Percentiles rank a stretch among this genome's conserved stretches.
Conservation (phyloP, 2,888 invertebrate species). For the Scaptodrosophila latifasciaeformis region DNA sequence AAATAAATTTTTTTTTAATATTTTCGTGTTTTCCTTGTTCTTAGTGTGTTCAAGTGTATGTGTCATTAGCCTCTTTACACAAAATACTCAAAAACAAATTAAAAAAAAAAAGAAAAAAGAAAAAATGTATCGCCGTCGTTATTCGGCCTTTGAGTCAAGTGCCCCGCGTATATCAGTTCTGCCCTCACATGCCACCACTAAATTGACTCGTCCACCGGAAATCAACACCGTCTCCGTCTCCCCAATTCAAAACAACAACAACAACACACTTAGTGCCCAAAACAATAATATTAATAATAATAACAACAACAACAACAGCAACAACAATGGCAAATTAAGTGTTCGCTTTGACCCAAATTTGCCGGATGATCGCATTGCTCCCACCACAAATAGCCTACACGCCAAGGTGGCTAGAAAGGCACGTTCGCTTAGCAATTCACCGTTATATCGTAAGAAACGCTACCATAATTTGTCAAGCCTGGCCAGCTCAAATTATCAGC, state of each 20-base stretch:
- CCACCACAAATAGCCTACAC: slow-evolving; percentile 25
- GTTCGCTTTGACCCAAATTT: slow-evolving; percentile 22
- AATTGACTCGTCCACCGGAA: slow-evolving; percentile 30
- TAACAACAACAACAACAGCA: slow-evolving; percentile 30
- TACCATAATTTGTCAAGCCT: slow-evolving; percentile 60
- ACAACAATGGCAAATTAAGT: slow-evolving; percentile 19
- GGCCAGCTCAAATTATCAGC: slow-evolving; percentile 52
- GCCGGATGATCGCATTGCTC: background rate
- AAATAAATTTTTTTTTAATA: slow-evolving; percentile 22
- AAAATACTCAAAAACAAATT: too few relatives aligned
- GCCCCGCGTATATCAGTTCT: slow-evolving; percentile 65
- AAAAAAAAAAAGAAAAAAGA: too few relatives aligned
- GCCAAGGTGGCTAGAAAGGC: slow-evolving; percentile 58
- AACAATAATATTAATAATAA: slow-evolving; percentile 27
- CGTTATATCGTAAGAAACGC: slow-evolving; percentile 68
- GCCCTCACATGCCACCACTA: slow-evolving; percentile 44
- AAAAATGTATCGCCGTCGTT: slow-evolving; percentile 75
- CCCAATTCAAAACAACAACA: slow-evolving; percentile 16
- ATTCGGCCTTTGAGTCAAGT: slow-evolving; percentile 72
- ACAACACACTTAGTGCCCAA: slow-evolving; percentile 53
- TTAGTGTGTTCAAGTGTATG: slow-evolving; percentile 16
- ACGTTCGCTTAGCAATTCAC: slow-evolving; percentile 73
- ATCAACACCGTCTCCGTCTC: slow-evolving; percentile 10
- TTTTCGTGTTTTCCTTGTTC: slow-evolving; percentile 10
- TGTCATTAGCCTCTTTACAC: slow-evolving; percentile 16